Conservation (phyloP, 2,113 vertebrate species). For the Oncorhynchus mykiss region DNA sequence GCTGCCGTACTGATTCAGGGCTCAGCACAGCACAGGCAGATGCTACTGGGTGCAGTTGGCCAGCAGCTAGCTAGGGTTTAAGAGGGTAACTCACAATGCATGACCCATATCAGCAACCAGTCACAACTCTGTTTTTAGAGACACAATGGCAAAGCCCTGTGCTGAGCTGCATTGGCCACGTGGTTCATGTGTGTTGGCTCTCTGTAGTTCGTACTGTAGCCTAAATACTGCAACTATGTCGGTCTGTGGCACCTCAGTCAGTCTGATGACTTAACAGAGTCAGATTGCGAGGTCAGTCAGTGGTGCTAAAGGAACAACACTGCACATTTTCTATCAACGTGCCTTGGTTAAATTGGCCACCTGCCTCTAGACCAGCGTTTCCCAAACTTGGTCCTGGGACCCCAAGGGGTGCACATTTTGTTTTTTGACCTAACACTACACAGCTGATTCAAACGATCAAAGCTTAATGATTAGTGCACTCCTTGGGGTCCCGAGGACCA, state of each 20-base stretch:
- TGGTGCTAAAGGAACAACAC: background rate
- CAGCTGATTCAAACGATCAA: no score
- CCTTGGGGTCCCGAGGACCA: no score
- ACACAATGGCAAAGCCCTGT: no score
- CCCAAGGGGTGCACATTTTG: no score
- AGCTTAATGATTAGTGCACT: no score
- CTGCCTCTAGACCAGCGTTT: no score
- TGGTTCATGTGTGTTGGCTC: background rate
- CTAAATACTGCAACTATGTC: background rate
- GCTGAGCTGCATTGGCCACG: background rate
- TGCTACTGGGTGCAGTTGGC: constrained; percentile 45
- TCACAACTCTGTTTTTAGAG: background rate
- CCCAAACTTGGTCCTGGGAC: no score
- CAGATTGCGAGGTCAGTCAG: background rate
- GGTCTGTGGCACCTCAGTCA: background rate
- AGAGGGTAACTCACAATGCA: constrained; percentile 47
- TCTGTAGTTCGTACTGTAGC: background rate
- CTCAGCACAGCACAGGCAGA: constrained; percentile 35
- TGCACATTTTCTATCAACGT: background rate
- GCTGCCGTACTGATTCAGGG: constrained; percentile 34
- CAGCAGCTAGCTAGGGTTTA: constrained; percentile 26
- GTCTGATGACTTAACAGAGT: background rate
- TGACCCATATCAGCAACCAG: constrained; percentile 36
- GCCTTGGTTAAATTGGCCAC: background rate
- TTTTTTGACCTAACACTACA: no score